Evolutionary conservation across 2,888 invertebrate genomes (phyloP).

Genomic region (Lepidochitona cinerea): DNA sequence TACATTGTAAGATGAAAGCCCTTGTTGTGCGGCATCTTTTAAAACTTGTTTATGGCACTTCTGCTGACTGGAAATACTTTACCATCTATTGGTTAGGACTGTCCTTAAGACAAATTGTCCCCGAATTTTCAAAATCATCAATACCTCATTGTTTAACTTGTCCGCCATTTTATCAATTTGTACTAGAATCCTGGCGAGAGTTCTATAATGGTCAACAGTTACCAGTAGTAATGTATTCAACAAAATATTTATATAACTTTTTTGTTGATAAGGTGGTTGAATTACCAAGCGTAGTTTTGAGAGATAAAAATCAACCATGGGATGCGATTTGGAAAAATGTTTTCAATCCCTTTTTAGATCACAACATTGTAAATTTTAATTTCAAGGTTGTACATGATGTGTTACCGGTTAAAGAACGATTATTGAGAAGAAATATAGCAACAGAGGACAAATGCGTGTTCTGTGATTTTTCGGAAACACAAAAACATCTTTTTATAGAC

Average conservation of each 20-base stretch:
- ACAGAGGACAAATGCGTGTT: neutral
- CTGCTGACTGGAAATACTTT: conserved; percentile 7
- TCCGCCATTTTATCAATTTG: conserved; percentile 1
- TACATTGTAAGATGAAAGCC: neutral
- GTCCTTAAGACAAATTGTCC: neutral
- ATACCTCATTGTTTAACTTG: neutral
- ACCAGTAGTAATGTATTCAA: neutral
- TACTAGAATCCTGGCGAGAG: neutral
- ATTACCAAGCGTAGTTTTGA: neutral
- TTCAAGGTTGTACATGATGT: neutral
- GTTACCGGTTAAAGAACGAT: neutral
- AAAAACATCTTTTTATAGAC: neutral
- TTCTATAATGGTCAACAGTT: neutral
- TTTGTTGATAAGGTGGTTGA: neutral
- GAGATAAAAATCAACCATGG: neutral
- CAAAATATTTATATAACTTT: neutral
- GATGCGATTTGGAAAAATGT: neutral
- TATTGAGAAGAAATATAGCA: neutral
- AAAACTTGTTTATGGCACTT: neutral
- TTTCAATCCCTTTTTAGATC: neutral
- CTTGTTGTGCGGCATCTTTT: neutral
- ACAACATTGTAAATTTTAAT: neutral
- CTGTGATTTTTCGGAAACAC: neutral
- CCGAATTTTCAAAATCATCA: neutral
- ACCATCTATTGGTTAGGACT: conserved; percentile 1